Conservation (phyloP, 2,113 vertebrate genomes). For the Romanogobio albipinnatus region DNA sequence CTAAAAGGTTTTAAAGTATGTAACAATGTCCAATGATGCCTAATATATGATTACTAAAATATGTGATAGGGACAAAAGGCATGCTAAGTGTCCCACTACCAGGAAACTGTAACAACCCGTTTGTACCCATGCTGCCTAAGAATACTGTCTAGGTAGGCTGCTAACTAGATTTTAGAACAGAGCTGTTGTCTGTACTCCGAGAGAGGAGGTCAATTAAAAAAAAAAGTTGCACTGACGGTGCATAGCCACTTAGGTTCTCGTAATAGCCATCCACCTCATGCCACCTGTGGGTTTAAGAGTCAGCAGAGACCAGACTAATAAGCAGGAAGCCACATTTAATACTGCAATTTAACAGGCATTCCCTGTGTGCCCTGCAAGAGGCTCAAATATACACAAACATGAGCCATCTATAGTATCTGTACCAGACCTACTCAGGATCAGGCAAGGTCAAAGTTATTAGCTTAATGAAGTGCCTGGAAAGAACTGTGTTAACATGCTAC, state of each 20-base stretch:
- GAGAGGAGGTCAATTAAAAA: slow-evolving; percentile 14
- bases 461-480: too few species aligned
- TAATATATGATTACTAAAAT: too few species aligned
- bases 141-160: slow-evolving; percentile 8
- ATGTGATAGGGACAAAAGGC: too few species aligned
- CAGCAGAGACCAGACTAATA: slow-evolving; percentile 44
- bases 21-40: too few species aligned
- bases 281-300: slow-evolving; percentile 47
- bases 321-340: slow-evolving; percentile 30
- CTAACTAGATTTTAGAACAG: slow-evolving; percentile 2
- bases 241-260: slow-evolving; percentile 1
- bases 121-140: background rate
- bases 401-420: background rate
- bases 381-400: background rate
- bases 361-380: background rate
- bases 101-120: background rate
- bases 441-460: too few species aligned
- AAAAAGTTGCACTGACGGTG: slow-evolving; percentile 25
- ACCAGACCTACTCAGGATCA: background rate
- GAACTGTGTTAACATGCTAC: slow-evolving; percentile 3
- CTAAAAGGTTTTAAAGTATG: too few species aligned
- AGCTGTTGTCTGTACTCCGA: background rate
- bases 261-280: slow-evolving; percentile 13
- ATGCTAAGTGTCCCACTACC: too few species aligned
- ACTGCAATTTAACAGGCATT: slow-evolving; percentile 20